Percentiles rank a stretch among this genome's conserved stretches.
Evolutionary conservation across 2,888 invertebrate species (phyloP).

Genomic region (Allophyes oxyacanthae): DNA sequence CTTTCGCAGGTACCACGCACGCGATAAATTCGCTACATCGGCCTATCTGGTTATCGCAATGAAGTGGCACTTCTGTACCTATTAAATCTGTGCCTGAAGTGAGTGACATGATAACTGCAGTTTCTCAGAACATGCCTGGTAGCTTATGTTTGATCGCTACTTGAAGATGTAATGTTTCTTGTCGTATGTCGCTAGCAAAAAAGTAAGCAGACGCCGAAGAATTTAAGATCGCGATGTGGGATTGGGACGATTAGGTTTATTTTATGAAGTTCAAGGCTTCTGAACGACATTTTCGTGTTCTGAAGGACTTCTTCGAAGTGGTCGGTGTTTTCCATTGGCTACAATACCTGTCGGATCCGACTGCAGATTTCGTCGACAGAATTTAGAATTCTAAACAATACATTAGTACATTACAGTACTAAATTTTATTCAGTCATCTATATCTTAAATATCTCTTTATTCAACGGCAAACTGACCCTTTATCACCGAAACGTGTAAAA

Average conservation of each 20-base stretch:
- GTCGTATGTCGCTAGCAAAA: constrained; percentile 8
- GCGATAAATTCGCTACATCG: background rate
- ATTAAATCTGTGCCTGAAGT: background rate
- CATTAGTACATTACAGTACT: too few species aligned
- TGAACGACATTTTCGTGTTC: too few species aligned
- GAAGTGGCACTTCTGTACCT: constrained; percentile 22
- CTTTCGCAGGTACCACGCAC: too few species aligned
- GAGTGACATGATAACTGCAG: constrained; percentile 36
- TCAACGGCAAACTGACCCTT: too few species aligned
- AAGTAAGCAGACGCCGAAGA: constrained; percentile 12
- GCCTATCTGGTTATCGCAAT: background rate
- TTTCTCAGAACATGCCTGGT: constrained; percentile 42
- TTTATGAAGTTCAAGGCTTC: constrained; percentile 1
- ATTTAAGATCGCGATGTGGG: constrained; percentile 12
- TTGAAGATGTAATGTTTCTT: constrained; percentile 16
- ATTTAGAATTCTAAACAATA: too few species aligned
- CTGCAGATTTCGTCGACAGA: too few species aligned
- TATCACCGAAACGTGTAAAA: too few species aligned
- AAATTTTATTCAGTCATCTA: too few species aligned
- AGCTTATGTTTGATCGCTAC: constrained; percentile 26
- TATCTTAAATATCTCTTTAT: too few species aligned
- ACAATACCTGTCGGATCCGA: too few species aligned
- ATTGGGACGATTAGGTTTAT: constrained; percentile 14
- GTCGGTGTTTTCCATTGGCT: too few species aligned
- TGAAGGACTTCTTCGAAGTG: too few species aligned